A percentile compares a stretch with the other conserved stretches of the same genome.
phyloP scores from a whole-genome alignment of 2,113 vertebrate genomes.

The Phylloscopus trochilus region DNA sequence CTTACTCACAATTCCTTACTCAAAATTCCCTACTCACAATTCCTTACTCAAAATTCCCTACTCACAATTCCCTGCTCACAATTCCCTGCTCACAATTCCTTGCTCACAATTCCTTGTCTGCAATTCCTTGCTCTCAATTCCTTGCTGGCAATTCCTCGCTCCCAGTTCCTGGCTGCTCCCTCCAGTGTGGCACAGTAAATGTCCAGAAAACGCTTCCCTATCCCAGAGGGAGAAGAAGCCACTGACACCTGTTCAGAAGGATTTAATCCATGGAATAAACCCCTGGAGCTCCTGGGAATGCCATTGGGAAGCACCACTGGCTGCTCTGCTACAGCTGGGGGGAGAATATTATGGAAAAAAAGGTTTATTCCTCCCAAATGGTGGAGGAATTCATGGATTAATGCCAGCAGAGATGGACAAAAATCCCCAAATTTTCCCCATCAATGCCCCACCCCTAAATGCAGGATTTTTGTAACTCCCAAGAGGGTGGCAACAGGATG shows the following conservation, averaged over 20 bases:
- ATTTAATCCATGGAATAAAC: not conserved
- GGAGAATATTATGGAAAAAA: not conserved
- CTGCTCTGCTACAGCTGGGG: not conserved
- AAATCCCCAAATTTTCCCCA: not conserved
- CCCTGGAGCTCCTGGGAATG: not conserved
- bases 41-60: fast-evolving
- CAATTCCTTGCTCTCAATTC: not conserved
- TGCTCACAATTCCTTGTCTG: too few species aligned
- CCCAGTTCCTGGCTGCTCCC: not conserved
- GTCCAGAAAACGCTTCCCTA: not conserved
- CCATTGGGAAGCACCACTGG: not conserved
- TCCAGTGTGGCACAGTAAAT: not conserved
- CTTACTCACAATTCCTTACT: not conserved
- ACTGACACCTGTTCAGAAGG: not conserved
- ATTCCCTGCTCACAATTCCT: too few species aligned
- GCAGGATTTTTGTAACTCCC: not conserved
- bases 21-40: not conserved
- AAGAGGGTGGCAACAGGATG: fast-evolving
- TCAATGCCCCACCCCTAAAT: not conserved
- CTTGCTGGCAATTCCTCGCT: not conserved
- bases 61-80: fast-evolving
- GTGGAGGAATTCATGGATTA: not conserved
- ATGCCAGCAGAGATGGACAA: not conserved
- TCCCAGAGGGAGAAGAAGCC: not conserved
- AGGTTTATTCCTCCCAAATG: not conserved